A percentile compares a stretch with the other conserved stretches of the same genome.
These are phyloP conservation scores for Bacillus rossius DNA, from an alignment of 1,140 invertebrate genomes.

Conservation along the genomic window DNA sequence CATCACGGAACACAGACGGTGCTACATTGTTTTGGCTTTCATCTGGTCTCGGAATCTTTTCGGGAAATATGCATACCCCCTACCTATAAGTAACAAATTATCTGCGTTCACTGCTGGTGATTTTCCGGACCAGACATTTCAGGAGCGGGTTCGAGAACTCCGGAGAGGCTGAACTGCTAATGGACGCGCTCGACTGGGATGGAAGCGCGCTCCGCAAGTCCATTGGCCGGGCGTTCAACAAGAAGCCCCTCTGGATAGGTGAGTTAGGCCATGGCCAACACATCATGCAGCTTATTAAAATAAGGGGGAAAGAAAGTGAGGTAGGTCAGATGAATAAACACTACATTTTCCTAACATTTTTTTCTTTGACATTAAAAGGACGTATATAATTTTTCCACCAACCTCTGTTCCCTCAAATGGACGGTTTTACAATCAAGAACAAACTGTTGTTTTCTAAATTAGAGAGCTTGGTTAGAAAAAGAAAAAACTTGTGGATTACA, in stretches of 20 bases:
- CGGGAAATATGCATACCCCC: background rate
- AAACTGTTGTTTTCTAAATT: too few species aligned
- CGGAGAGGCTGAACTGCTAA: background rate
- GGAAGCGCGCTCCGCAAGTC: constrained; percentile 32
- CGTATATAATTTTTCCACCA: background rate
- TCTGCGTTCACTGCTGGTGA: background rate
- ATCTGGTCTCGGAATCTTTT: too few species aligned
- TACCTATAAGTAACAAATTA: background rate
- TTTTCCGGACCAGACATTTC: background rate
- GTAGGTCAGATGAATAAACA: too few species aligned
- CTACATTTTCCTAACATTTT: too few species aligned
- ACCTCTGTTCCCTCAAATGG: background rate
- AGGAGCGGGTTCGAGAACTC: background rate
- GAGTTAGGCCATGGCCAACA: constrained; percentile 8
- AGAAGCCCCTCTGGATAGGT: constrained; percentile 44
- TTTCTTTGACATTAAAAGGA: too few species aligned
- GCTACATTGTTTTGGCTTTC: too few species aligned
- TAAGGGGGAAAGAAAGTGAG: too few species aligned
- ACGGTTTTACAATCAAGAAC: background rate
- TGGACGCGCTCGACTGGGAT: constrained; percentile 32
- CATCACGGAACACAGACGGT: too few species aligned
- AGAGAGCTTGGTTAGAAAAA: too few species aligned
- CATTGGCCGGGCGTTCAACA: constrained; percentile 23
- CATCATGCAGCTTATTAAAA: too few species aligned
- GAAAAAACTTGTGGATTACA: too few species aligned